phyloP scores from a whole-genome alignment of 2,113 vertebrate species.

The Rhinogobius similis region DNA sequence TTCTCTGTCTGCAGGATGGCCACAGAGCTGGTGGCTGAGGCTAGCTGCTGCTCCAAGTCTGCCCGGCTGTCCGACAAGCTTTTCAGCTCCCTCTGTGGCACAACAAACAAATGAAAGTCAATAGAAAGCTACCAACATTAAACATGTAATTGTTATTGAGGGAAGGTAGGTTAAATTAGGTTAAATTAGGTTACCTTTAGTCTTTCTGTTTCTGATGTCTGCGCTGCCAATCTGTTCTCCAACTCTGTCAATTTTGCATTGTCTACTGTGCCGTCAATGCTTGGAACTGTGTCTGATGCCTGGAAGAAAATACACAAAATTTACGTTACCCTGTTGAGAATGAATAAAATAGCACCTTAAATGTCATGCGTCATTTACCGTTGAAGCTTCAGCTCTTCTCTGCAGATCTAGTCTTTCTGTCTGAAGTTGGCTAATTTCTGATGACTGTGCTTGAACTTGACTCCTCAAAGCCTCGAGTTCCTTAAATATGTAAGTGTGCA shows the following conservation, averaged over 20 bases:
- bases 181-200: constrained; percentile 75
- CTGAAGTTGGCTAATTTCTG: constrained; percentile 84
- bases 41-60: constrained; percentile 84
- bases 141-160: neutral
- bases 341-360: neutral
- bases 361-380: constrained; percentile 53
- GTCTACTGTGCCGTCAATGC: constrained; percentile 36
- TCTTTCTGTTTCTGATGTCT: constrained; percentile 80
- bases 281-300: constrained; percentile 55
- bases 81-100: constrained; percentile 80
- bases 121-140: neutral
- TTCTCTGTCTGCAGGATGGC: constrained; percentile 91
- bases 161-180: too few relatives aligned
- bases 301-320: constrained; percentile 50
- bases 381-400: constrained; percentile 66
- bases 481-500: constrained; percentile 59
- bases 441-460: constrained; percentile 80
- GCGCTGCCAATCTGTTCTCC: constrained; percentile 77
- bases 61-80: constrained; percentile 75
- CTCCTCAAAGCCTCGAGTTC: constrained; percentile 83
- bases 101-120: neutral
- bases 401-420: constrained; percentile 84
- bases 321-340: neutral
- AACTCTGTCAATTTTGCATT: constrained; percentile 66
- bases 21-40: constrained; percentile 85